A percentile compares a stretch with the other conserved stretches of the same genome.
Evolutionary conservation across 2,888 invertebrate species (phyloP).

Genomic region (Zaprionus bogoriensis): DNA sequence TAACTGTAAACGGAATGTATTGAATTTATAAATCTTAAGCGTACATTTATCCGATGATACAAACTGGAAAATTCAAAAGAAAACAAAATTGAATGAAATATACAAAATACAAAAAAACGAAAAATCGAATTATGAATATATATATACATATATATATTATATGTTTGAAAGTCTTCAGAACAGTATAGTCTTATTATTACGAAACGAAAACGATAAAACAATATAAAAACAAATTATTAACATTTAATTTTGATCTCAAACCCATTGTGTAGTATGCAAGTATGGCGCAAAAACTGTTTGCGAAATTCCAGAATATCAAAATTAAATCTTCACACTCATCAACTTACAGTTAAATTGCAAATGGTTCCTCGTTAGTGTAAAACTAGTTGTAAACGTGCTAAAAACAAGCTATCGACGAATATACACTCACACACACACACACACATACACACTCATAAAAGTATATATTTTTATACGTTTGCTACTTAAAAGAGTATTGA

Average conservation of each 20-base stretch:
- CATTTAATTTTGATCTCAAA: slow-evolving; percentile 80
- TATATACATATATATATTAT: slow-evolving; percentile 25
- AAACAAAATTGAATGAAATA: slow-evolving; percentile 56
- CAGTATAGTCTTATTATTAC: slow-evolving; percentile 64
- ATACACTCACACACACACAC: slow-evolving; percentile 17
- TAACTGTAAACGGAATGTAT: slow-evolving; percentile 61
- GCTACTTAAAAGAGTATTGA: slow-evolving; percentile 23
- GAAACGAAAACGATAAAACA: slow-evolving; percentile 20
- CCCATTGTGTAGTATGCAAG: slow-evolving; percentile 51
- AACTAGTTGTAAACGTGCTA: slow-evolving; percentile 73
- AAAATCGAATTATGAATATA: slow-evolving; percentile 15
- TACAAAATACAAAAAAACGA: slow-evolving; percentile 31
- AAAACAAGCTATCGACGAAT: slow-evolving; percentile 35
- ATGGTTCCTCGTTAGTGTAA: slow-evolving; percentile 81
- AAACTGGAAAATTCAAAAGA: slow-evolving; percentile 22
- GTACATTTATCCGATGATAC: slow-evolving; percentile 28
- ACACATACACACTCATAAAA: slow-evolving; percentile 9
- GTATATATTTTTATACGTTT: slow-evolving; percentile 47
- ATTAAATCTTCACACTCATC: slow-evolving; percentile 53
- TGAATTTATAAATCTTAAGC: slow-evolving; percentile 79
- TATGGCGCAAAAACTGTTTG: slow-evolving; percentile 63
- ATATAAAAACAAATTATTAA: slow-evolving; percentile 35
- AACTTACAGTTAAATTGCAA: slow-evolving; percentile 70
- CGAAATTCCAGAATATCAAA: slow-evolving; percentile 72
- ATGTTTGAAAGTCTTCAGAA: slow-evolving; percentile 57